Percentiles rank a stretch among this genome's conserved stretches.
These are phyloP conservation scores for Hermetia illucens DNA, from an alignment of 1,140 invertebrate genomes.

Conservation along the genomic window DNA sequence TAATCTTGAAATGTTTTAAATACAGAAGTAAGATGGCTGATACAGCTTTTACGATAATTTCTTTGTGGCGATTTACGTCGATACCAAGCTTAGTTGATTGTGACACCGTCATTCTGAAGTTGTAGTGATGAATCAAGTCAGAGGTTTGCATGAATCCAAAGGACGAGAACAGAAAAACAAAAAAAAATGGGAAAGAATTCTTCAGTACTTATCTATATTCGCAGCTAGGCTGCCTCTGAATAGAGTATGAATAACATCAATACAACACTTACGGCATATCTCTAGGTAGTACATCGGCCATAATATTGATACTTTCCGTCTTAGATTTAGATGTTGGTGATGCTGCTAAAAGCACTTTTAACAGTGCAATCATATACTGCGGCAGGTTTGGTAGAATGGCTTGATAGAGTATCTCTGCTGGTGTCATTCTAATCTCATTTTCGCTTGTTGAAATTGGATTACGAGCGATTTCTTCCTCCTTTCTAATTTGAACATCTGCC, in stretches of 20 bases:
- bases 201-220: slow-evolving; percentile 1
- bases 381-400: slow-evolving; percentile 85
- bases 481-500: slow-evolving; percentile 67
- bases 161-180: slow-evolving; percentile 11
- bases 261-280: slow-evolving; percentile 69
- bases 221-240: slow-evolving; percentile 1
- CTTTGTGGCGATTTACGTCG: slow-evolving; percentile 96
- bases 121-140: slow-evolving; percentile 4
- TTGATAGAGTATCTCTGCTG: slow-evolving; percentile 79
- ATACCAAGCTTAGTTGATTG: slow-evolving; percentile 94
- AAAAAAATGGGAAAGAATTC: slow-evolving; percentile 6
- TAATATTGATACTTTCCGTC: slow-evolving; percentile 96
- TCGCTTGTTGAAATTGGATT: slow-evolving; percentile 66
- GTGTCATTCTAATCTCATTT: slow-evolving; percentile 54
- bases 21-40: slow-evolving; percentile 86
- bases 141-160: slow-evolving; percentile 3
- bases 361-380: slow-evolving; percentile 91
- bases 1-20: slow-evolving; percentile 97
- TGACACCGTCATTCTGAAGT: slow-evolving; percentile 72
- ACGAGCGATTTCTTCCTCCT: slow-evolving; percentile 66
- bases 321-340: slow-evolving; percentile 96
- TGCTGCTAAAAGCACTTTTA: slow-evolving; percentile 94
- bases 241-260: slow-evolving; percentile 1
- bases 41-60: slow-evolving; percentile 97
- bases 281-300: slow-evolving; percentile 92